Evolutionary conservation across 1,140 invertebrate species (phyloP), one percentile per base, ranked within the genome.

Genomic region (Cydia fagiglandana): DNA sequence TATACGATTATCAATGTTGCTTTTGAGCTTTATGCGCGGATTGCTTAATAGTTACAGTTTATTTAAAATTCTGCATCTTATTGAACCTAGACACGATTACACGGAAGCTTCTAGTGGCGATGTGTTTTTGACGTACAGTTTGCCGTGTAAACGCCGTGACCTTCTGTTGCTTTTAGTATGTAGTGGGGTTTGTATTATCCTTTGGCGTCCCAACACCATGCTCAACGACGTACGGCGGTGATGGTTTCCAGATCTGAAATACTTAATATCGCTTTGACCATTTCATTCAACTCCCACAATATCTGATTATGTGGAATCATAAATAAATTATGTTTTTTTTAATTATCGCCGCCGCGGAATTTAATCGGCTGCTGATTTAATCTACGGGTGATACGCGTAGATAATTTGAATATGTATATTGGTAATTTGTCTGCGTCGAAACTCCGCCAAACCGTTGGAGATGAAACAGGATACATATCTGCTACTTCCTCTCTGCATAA

Each of bases 401-500:
- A 24, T 7, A 20, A 24, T 56, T 20, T 4, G 20, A 24, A 4
- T 56, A 56, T 4, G 20, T 61, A 4, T 24, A 20, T 61, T 17
- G 53, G 6, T 17, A 6, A 53, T 53, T 6, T 17, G 50, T 53
- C 15, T 2, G 50, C 50, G 45, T 15, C 45, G 7, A 47, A 13
- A 47, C 45, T 47, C 4, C 13, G 45, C 15, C 45, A 47, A 45
- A 47, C 7, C n/a, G 7, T 17, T 7, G 1, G 6, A 4, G n/a
- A 53, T 53, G n/a, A 24, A 24, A 10, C 53, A 61, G n/a, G 53
- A 61, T 53, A 53, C 7, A n/a, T 61, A 61, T 61, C 20, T n/a
- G 56, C 56, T 20, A 61, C 56, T 61, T 61, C 20, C 56, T 61
- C 20, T 17, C 50, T 75, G 68, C 73, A 64, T 34, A 20, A 74